These are phyloP conservation scores for Labroides dimidiatus DNA, from an alignment of 2,797 vertebrate species.

Conservation along the genomic window DNA sequence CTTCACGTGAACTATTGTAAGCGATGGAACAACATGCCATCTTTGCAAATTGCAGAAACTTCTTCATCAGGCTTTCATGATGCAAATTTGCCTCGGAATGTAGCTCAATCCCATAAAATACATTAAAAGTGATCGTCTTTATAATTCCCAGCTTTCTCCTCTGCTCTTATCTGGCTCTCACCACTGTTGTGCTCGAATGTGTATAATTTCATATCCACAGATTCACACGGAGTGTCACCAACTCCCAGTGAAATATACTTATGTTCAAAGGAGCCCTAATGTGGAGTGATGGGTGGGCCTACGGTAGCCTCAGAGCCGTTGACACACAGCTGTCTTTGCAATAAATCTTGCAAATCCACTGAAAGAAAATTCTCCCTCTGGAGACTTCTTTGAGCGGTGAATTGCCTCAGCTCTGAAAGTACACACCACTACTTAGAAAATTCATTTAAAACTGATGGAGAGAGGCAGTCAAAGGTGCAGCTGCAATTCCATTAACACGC, in stretches of 20 bases:
- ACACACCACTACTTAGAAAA: constrained; percentile 28
- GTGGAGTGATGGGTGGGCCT: constrained; percentile 82
- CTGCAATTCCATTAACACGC: constrained; percentile 46
- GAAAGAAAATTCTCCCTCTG: constrained; percentile 52
- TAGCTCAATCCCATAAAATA: constrained; percentile 72
- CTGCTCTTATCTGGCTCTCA: constrained; percentile 70
- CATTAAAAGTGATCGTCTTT: constrained; percentile 68
- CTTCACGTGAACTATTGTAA: constrained; percentile 16
- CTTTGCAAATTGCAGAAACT: constrained; percentile 33
- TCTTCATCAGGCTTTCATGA: constrained; percentile 20
- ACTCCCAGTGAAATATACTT: constrained; percentile 81
- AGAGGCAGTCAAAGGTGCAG: constrained; percentile 34
- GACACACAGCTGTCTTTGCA: constrained; percentile 88
- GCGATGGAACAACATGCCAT: constrained; percentile 6
- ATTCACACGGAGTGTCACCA: constrained; percentile 85
- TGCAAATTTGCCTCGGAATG: constrained; percentile 68
- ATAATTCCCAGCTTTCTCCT: constrained; percentile 69
- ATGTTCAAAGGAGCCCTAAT: constrained; percentile 87
- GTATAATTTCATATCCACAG: constrained; percentile 83
- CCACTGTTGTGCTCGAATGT: constrained; percentile 80
- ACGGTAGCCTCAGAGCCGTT: constrained; percentile 78
- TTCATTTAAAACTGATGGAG: constrained; percentile 39
- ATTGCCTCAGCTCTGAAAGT: constrained; percentile 74
- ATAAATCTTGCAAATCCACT: constrained; percentile 87
- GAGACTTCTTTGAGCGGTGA: constrained; percentile 76